A percentile compares a stretch with the other conserved stretches of the same genome.
These are phyloP conservation scores for Laothoe populi DNA, from an alignment of 2,888 invertebrate genomes.

Conservation along the genomic window DNA sequence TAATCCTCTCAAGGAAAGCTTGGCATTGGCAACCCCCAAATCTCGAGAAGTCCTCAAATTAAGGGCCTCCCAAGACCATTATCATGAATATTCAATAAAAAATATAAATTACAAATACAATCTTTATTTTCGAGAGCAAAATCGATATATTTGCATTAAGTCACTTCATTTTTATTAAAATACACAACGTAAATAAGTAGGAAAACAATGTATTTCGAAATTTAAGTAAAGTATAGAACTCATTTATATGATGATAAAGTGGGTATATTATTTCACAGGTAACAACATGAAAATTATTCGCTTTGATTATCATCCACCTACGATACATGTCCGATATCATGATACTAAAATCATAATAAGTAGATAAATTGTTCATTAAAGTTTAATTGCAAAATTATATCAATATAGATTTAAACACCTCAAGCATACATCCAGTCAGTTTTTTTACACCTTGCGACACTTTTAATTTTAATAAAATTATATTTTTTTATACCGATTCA, in stretches of 20 bases:
- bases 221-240: neutral
- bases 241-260: neutral
- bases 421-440: neutral
- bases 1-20: too few species aligned
- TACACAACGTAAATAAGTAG: conserved; percentile 35
- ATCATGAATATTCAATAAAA: neutral
- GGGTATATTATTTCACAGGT: neutral
- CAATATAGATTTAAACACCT: neutral
- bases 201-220: conserved; percentile 22
- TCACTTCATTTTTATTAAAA: conserved; percentile 81
- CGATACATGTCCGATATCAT: neutral
- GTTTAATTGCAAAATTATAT: neutral
- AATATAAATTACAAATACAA: conserved; percentile 21
- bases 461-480: too few species aligned
- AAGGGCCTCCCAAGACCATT: neutral
- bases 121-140: conserved; percentile 70
- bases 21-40: too few species aligned
- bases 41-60: too few species aligned
- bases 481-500: too few species aligned
- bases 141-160: conserved; percentile 56
- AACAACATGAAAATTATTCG: neutral
- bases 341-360: neutral
- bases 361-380: neutral
- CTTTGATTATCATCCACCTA: neutral
- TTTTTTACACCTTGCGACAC: neutral